Base-by-base conservation (phyloP, 2,113 vertebrate species). In the Rhynchomys soricoides region DNA sequence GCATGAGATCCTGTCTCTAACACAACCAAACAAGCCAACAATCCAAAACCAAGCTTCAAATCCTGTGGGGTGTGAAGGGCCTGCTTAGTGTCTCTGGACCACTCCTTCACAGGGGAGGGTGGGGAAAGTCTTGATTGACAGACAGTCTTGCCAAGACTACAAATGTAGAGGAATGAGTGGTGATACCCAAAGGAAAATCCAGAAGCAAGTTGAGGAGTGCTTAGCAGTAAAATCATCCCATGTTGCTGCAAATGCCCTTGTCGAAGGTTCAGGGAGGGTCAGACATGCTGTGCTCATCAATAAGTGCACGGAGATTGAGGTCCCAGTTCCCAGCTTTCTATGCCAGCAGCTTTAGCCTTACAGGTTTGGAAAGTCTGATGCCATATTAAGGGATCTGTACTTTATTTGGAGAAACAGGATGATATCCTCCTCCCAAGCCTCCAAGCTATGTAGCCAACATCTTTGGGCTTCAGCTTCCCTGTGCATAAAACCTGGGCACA, bases 351-450 rank as follows among this genome's bases (percentile, higher is more conserved):
- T 96, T 40, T 66, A 88, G 45, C 31, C 50, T 3, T 43, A 24
- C 7, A 45, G 31, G 73, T 92, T 92, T 88, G n/a, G 79, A 90
- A 37, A 37, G 79, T 62, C n/a, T 81, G 21, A 52, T 50, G 55
- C n/a, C 50, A 11, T 71, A 29, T 22, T 48, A 89, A 89, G 29
- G 34, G 50, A 86, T 55, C 43, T 62, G 52, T 5, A 45, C 52
- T 96, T 92, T 62, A 86, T 90, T 77, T 89, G 90, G 85, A 94
- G 89, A 86, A 96, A 64, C 9, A 34, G 19, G 31, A 79, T 34
- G 48, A 12, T 21, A 50, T 90, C 88, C 45, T 81, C 52, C 34
- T 21, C n/a, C 37, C 59, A 74, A 26, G 31, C 29, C 31, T 66
- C 55, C 55, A 81, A 89, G 68, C n/a, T 57, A 2, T 34, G 78